Conservation (phyloP, 53 echinoderm and acorn worm genomes). For the Antedon mediterranea region DNA sequence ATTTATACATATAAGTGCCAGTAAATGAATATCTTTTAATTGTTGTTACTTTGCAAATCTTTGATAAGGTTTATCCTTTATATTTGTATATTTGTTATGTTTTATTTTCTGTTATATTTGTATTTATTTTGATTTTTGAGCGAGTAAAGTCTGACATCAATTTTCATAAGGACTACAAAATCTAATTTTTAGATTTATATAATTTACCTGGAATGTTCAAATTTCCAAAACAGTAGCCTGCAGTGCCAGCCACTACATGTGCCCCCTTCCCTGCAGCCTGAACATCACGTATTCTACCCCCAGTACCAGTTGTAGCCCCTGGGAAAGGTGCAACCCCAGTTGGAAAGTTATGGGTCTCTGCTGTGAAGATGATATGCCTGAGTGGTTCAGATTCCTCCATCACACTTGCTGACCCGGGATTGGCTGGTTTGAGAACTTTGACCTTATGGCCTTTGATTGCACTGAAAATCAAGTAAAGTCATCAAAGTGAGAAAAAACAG, state of each 20-base stretch:
- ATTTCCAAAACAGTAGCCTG: constrained; percentile 95
- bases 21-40: no score
- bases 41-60: no score
- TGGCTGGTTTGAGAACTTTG: constrained; percentile 39
- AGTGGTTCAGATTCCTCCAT: constrained; percentile 30
- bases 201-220: constrained; percentile 70
- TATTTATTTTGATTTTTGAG: no score
- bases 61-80: no score
- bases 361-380: constrained; percentile 88
- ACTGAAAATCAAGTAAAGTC: constrained; percentile 18
- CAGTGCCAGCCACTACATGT: constrained; percentile 91
- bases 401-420: constrained; percentile 23
- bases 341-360: constrained; percentile 96
- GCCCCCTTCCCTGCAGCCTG: constrained; percentile 81
- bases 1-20: no score
- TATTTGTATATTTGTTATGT: no score
- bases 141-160: no score
- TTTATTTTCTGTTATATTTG: no score
- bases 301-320: constrained; percentile 91
- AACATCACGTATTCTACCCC: constrained; percentile 85
- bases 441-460: constrained; percentile 63
- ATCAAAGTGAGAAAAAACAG: no score
- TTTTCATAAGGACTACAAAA: no score
- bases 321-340: constrained; percentile 96
- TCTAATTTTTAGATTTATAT: no score